Conservation (phyloP, 2,888 invertebrate genomes). For the Drosophila pegasa region DNA sequence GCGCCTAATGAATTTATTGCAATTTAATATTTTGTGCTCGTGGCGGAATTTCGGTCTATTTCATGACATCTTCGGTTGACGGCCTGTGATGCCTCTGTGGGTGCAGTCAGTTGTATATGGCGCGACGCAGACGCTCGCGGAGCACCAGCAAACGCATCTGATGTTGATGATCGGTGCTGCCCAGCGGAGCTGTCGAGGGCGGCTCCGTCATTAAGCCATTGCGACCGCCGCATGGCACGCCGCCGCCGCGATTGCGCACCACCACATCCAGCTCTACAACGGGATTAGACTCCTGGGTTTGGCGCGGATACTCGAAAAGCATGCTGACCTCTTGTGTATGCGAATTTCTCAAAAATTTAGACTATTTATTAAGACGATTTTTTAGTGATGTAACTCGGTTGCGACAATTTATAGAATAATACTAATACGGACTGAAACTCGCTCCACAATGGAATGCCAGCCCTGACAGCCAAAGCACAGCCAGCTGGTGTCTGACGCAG, state of each 20-base stretch:
- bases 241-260: slow-evolving; percentile 51
- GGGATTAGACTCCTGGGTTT: slow-evolving; percentile 3
- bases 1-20: slow-evolving; percentile 1
- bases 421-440: neutral
- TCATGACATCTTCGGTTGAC: neutral
- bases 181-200: slow-evolving; percentile 10
- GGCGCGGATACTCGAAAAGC: slow-evolving; percentile 47
- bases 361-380: slow-evolving; percentile 30
- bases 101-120: slow-evolving; percentile 42
- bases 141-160: slow-evolving; percentile 56
- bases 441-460: too few relatives aligned
- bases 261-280: slow-evolving; percentile 2
- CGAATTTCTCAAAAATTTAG: slow-evolving; percentile 30
- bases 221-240: slow-evolving; percentile 29
- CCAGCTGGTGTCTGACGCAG: neutral
- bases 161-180: slow-evolving; percentile 47
- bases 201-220: slow-evolving; percentile 26
- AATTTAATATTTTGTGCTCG: neutral
- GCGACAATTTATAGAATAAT: slow-evolving; percentile 7
- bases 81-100: neutral
- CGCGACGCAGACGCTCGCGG: slow-evolving; percentile 58
- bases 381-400: neutral
- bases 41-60: neutral
- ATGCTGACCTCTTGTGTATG: slow-evolving; percentile 20
- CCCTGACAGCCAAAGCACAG: neutral